Evolutionary conservation across 2,797 vertebrate genomes (phyloP), one percentile per base, ranked within the genome.

Genomic region (Clarias laeviceps): DNA sequence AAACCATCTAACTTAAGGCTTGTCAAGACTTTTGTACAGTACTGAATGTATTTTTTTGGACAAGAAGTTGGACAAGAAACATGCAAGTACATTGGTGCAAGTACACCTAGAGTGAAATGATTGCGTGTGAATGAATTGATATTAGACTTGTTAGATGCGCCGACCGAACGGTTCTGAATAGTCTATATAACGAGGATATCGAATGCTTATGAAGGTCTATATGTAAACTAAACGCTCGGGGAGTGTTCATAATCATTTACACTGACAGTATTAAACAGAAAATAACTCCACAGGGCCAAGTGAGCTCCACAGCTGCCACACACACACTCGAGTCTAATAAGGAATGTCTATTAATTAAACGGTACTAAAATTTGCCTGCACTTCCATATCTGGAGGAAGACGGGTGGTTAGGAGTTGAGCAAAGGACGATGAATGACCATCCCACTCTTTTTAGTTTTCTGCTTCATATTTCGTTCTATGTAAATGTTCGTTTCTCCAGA

Each of bases 341-440:
- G 62, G 79, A 78, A 81, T 88, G 80, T 56, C 91, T 89, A 93
- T 91, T 90, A 22, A 89, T 88, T 89, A 24, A 87, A 93, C 82
- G 93, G 93, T 95, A 94, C 94, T 90, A 72, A 87, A 84, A 34
- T 88, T 90, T 92, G 90, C 90, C 91, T 93, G 93, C 93, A 93
- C 93, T 93, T 92, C 57, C 83, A 85, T 90, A 87, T 91, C 87
- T 83, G 82, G 22, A 34, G 56, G 72, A 65, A n/a, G 24, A 20
- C 59, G 29, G 76, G 50, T 45, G 40, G 50, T 86, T 57, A 76
- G 34, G 50, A 57, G 70, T 27, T 80, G 54, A 54, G 32, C 0
- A 68, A 6, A 91, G 87, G 88, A 90, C 88, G 88, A 89, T 88
- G 87, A 90, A 88, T 88, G 82, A 88, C 82, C 32, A 14, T 34